Conservation (phyloP, 2,888 invertebrate species). For the Frankliniella intonsa region DNA sequence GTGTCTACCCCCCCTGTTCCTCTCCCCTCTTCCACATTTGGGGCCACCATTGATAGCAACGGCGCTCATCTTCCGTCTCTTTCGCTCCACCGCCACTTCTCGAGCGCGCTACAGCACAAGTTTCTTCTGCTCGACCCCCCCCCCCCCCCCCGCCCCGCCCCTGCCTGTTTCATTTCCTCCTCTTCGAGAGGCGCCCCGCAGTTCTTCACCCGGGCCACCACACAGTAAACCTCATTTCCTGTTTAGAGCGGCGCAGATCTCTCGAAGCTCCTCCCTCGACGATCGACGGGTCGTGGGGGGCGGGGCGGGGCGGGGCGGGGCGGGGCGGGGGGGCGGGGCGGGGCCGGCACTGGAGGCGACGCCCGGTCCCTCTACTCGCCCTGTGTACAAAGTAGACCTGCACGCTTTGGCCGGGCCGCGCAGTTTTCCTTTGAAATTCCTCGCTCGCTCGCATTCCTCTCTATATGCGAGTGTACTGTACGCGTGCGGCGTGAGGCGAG, state of each 20-base stretch:
- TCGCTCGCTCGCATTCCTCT: background rate
- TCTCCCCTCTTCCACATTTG: background rate
- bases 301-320: no score
- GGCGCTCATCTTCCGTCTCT: background rate
- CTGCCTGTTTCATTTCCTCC: background rate
- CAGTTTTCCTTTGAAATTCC: background rate
- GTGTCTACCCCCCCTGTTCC: background rate
- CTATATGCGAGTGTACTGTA: background rate
- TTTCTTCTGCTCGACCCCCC: no score
- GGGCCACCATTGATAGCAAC: no score
- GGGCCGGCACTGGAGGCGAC: no score
- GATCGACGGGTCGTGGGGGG: no score
- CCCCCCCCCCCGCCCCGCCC: background rate
- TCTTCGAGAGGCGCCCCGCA: background rate
- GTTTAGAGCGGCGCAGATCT: background rate
- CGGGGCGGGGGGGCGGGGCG: no score
- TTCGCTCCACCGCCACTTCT: background rate
- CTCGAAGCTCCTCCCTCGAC: background rate
- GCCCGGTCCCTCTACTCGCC: no score
- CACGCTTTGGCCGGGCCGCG: no score
- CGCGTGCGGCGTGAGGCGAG: background rate
- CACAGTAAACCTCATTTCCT: background rate
- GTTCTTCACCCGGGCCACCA: background rate
- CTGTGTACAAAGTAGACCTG: no score
- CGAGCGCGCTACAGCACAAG: no score